Conservation (phyloP, 2,113 vertebrate species). For the Hippocampus barbouri region DNA sequence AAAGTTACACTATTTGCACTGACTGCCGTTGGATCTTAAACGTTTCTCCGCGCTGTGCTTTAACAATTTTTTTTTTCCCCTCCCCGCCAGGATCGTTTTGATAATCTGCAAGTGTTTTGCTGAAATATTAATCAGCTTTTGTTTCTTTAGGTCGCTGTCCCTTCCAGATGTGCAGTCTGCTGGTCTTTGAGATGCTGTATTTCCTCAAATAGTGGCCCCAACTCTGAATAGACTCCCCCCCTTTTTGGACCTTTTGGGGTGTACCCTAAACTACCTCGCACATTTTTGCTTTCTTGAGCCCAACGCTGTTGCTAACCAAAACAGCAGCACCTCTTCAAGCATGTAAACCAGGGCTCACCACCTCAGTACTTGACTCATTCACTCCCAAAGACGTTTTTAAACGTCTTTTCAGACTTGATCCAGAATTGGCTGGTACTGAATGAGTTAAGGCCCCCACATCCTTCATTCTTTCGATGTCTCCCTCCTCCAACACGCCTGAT, state of each 20-base stretch:
- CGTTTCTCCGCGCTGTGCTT: conserved; percentile 2
- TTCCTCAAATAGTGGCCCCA: background rate
- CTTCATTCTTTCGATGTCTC: too few species aligned
- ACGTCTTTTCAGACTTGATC: too few species aligned
- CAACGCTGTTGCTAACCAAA: background rate
- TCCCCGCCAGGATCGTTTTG: conserved; percentile 18
- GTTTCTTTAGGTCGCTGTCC: conserved; percentile 37
- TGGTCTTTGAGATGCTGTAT: background rate
- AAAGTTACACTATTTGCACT: background rate
- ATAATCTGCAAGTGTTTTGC: background rate
- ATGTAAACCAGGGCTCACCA: background rate
- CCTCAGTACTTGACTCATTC: too few species aligned
- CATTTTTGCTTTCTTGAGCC: background rate
- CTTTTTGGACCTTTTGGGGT: background rate
- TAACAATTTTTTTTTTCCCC: conserved; percentile 19
- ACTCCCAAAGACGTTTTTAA: too few species aligned
- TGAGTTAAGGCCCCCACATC: too few species aligned
- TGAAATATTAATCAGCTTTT: conserved; percentile 24
- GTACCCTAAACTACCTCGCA: background rate
- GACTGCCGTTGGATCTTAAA: background rate
- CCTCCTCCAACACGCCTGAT: too few species aligned
- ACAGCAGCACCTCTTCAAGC: background rate
- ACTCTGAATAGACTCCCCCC: background rate
- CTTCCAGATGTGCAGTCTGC: background rate
- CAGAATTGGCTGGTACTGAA: too few species aligned